phyloP scores from a whole-genome alignment of 2,888 invertebrate genomes.

The Pammene aurita region DNA sequence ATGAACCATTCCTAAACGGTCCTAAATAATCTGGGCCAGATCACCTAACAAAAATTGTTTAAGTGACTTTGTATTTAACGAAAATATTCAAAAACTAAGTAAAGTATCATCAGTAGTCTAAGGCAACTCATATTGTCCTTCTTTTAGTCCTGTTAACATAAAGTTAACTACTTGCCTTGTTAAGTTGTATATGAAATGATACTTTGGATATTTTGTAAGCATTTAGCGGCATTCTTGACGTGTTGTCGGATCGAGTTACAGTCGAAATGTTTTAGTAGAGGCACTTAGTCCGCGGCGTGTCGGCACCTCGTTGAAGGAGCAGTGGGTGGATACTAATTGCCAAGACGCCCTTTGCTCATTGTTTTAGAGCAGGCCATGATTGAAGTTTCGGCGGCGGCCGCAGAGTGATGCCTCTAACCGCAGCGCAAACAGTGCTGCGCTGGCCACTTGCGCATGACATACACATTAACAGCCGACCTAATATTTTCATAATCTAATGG shows the following conservation, averaged over 20 bases:
- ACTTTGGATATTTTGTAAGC: conserved; percentile 54
- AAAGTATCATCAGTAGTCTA: too few species aligned
- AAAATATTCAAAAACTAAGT: too few species aligned
- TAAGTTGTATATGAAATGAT: conserved; percentile 5
- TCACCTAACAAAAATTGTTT: too few species aligned
- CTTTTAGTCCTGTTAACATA: not conserved
- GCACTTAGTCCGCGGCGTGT: conserved; percentile 69
- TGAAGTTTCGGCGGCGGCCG: conserved; percentile 77
- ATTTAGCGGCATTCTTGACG: conserved; percentile 50
- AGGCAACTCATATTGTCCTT: too few species aligned
- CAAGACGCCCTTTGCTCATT: conserved; percentile 80
- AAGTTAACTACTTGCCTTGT: conserved; percentile 1
- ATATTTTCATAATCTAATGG: conserved; percentile 84
- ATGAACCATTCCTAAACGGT: too few species aligned
- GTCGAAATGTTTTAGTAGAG: conserved; percentile 64
- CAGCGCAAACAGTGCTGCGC: conserved; percentile 70
- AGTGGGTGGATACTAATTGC: conserved; percentile 81
- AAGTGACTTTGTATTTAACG: too few species aligned
- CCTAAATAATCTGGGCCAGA: too few species aligned
- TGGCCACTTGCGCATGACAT: conserved; percentile 78
- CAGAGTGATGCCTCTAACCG: conserved; percentile 76
- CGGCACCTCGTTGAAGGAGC: conserved; percentile 72
- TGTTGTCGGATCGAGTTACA: conserved; percentile 63
- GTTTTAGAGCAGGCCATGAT: conserved; percentile 82
- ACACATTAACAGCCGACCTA: conserved; percentile 81